phyloP scores from a whole-genome alignment of 2,888 invertebrate genomes.

The Muschampia plurimacula region DNA sequence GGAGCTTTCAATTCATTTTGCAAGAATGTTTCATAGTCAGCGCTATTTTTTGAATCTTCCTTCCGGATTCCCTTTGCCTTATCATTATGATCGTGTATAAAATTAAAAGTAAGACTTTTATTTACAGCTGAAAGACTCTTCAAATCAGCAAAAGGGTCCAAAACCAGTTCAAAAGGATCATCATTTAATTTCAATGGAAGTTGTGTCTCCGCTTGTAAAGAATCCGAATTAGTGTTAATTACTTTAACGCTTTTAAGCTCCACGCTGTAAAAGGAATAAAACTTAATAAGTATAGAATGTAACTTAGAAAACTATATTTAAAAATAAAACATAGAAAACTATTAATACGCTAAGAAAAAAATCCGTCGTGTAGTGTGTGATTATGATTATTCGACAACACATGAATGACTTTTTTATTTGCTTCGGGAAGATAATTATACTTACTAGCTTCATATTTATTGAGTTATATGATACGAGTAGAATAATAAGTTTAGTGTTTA shows the following conservation, averaged over 20 bases:
- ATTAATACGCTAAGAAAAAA: no score
- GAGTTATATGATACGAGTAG: no score
- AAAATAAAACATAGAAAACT: no score
- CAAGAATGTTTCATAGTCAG: slow-evolving; percentile 67
- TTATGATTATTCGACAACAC: no score
- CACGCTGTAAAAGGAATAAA: slow-evolving; percentile 58
- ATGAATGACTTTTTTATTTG: background rate
- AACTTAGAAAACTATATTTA: no score
- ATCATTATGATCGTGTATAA: background rate
- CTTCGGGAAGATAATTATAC: background rate
- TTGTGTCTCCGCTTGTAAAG: background rate
- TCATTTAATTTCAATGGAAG: slow-evolving; percentile 19
- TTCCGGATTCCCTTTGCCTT: slow-evolving; percentile 36
- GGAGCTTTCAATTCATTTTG: slow-evolving; percentile 62
- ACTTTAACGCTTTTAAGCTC: slow-evolving; percentile 71
- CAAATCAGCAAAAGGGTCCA: slow-evolving; percentile 18
- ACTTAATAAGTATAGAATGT: no score
- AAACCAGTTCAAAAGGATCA: slow-evolving; percentile 6
- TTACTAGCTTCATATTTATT: no score
- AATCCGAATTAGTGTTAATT: slow-evolving; percentile 43
- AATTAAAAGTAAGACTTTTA: slow-evolving; percentile 2
- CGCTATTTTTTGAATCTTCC: slow-evolving; percentile 41
- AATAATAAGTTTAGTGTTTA: no score
- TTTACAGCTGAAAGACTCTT: slow-evolving; percentile 6
- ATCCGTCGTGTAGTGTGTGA: no score